phyloP scores from a whole-genome alignment of 2,797 vertebrate species.

The Okamejei kenojei region DNA sequence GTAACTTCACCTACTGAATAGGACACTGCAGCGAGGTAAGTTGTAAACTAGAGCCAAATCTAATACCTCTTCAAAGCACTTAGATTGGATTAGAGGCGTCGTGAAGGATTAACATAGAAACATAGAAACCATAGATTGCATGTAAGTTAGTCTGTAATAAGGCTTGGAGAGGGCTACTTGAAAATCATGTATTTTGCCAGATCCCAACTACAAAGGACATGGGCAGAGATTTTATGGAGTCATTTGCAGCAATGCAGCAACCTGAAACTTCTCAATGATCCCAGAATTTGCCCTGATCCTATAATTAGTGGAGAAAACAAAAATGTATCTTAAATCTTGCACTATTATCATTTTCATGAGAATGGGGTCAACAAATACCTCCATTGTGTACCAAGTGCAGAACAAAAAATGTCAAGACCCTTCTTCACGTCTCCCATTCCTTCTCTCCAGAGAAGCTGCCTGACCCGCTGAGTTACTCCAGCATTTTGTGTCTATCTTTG shows the following conservation, averaged over 20 bases:
- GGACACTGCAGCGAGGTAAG: not conserved
- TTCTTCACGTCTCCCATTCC: no score
- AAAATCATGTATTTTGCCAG: not conserved
- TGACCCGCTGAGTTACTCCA: no score
- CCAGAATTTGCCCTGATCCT: not conserved
- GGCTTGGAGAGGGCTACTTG: not conserved
- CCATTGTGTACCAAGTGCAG: no score
- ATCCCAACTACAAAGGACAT: not conserved
- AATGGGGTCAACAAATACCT: not conserved
- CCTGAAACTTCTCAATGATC: not conserved
- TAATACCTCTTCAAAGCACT: not conserved
- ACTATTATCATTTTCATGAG: not conserved
- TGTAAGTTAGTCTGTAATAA: slow-evolving; percentile 13
- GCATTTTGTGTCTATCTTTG: no score
- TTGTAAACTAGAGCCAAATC: not conserved
- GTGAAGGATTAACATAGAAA: no score
- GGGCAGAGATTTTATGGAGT: not conserved
- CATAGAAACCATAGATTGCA: no score
- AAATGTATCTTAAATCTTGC: not conserved
- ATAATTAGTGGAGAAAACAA: not conserved
- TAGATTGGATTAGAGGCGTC: not conserved
- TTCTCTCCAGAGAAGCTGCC: no score
- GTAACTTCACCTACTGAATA: not conserved
- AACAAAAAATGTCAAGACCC: not conserved
- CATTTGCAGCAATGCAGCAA: not conserved